Evolutionary conservation across 2,113 vertebrate species (phyloP), one percentile per base, ranked within the genome.

Genomic region (Pyxicephalus adspersus): DNA sequence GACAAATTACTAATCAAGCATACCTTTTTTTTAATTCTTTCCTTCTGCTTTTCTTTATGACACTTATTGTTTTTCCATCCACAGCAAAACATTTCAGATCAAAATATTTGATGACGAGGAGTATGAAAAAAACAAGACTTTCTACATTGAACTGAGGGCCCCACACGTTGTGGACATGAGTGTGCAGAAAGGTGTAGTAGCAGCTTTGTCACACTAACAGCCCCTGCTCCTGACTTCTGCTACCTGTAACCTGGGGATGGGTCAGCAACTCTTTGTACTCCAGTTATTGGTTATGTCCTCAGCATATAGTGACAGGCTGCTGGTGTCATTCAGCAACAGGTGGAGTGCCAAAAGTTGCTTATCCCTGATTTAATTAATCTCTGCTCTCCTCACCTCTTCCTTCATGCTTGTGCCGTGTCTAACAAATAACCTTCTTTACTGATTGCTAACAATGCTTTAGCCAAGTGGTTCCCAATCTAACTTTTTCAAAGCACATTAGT

Each of bases 131-230:
- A 92, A 87, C 94, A 94, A 95, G 94, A 95, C 88, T 92, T 94
- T 92, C 93, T 91, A 91, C 92, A 90, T 95, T 94, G 93, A 94
- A 92, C 90, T 95, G 92, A 91, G 91, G 90, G 91, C 87, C 79
- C 93, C 94, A 87, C 90, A 88, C 89, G 91, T 94, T 93, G 90
- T 95, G 92, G 93, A 95, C 91, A 92, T 95, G 94, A 94, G 92
- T 94, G 91, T 92, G 91, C 93, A 93, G 90, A 95, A 95, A 95
- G 94, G 94, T 94, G 93, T 92, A 93, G 93, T 94, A 93, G 91
- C 90, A 84, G 86, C 87, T 88, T 88, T 90, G 89, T 91, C 89
- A 91, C 87, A 65, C 87, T 87, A 90, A 90, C 64, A 61, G 81
- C 89, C 83, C 88, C 86, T 89, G 85, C 86, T 50, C 61, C 89